phyloP scores from a whole-genome alignment of 2,113 vertebrate genomes.

The Gyps fulvus region DNA sequence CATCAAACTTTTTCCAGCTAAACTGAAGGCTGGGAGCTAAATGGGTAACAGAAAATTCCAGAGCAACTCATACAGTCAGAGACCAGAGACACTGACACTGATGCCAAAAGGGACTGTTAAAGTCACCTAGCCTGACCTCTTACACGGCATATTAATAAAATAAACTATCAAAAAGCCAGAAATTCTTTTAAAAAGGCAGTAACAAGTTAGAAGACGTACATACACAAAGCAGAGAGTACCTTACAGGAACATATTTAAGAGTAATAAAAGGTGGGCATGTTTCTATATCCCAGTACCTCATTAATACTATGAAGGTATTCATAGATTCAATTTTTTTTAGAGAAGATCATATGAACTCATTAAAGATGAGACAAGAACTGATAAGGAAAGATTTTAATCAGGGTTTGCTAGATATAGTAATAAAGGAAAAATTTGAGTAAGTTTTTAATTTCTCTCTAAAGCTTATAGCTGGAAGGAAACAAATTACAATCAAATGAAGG shows the following conservation, averaged over 20 bases:
- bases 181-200: not conserved
- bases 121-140: not conserved
- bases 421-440: not conserved
- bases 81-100: not conserved
- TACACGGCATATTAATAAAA: not conserved
- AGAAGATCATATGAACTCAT: not conserved
- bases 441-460: not conserved
- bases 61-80: not conserved
- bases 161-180: not conserved
- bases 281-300: not conserved
- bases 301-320: not conserved
- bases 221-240: not conserved
- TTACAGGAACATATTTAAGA: not conserved
- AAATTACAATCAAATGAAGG: not conserved
- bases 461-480: not conserved
- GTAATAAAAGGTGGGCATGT: not conserved
- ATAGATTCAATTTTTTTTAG: not conserved
- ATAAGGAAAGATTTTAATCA: not conserved
- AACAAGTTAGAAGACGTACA: not conserved
- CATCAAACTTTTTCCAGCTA: not conserved
- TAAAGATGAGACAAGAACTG: not conserved
- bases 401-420: not conserved
- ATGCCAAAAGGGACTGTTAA: not conserved
- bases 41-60: not conserved
- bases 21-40: not conserved